Evolutionary conservation across 2,888 invertebrate species (phyloP).

Genomic region (Bimastos eiseni): DNA sequence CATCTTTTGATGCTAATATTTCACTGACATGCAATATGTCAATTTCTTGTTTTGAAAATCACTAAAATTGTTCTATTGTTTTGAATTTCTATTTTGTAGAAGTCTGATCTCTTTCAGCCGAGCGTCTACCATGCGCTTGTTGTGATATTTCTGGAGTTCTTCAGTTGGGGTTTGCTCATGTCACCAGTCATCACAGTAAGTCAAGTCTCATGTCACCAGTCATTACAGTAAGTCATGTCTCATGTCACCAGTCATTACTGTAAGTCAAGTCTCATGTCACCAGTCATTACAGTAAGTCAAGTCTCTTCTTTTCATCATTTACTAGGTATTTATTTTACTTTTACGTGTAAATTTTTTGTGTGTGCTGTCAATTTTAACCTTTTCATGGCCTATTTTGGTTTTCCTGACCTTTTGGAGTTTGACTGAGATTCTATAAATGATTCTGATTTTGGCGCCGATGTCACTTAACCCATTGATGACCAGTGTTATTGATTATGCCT

Average conservation of each 20-base stretch:
- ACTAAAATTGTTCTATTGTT: background rate
- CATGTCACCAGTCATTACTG: slow-evolving; percentile 97
- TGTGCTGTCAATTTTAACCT: too few relatives aligned
- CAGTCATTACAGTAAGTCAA: slow-evolving; percentile 79
- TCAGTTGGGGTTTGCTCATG: slow-evolving; percentile 97
- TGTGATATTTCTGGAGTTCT: slow-evolving; percentile 98
- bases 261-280: slow-evolving; percentile 98
- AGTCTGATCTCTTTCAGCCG: slow-evolving; percentile 66
- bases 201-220: too few relatives aligned
- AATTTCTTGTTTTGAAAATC: background rate
- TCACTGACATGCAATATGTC: background rate
- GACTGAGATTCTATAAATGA: too few relatives aligned
- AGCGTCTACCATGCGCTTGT: slow-evolving; percentile 97
- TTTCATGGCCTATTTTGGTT: too few relatives aligned
- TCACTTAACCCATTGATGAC: too few relatives aligned
- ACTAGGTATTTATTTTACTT: background rate
- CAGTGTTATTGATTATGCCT: too few relatives aligned
- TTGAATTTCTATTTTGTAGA: slow-evolving; percentile 43
- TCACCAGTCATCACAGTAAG: slow-evolving; percentile 92
- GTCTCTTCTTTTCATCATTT: background rate
- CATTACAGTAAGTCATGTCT: slow-evolving; percentile 70
- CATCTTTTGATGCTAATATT: background rate
- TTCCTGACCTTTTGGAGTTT: too few relatives aligned
- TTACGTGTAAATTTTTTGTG: too few relatives aligned
- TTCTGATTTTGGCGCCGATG: too few relatives aligned